Percentiles rank a stretch among this genome's conserved stretches.
Evolutionary conservation across 2,797 vertebrate species (phyloP).

Genomic region (Sciaenops ocellatus): DNA sequence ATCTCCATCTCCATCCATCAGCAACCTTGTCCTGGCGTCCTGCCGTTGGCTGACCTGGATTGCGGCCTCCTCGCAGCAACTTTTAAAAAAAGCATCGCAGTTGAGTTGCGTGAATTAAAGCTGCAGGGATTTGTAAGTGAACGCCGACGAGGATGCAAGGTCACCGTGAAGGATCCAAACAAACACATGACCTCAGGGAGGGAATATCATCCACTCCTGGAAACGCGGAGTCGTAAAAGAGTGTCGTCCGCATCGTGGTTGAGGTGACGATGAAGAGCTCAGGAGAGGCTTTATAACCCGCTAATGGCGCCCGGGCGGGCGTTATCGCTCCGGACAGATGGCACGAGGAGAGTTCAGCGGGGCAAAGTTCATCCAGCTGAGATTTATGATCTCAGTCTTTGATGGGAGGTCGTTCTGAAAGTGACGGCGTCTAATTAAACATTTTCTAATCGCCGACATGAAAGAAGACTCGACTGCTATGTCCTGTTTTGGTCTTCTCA

Average conservation of each 20-base stretch:
- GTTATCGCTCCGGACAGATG: conserved; percentile 80
- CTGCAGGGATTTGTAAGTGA: conserved; percentile 21
- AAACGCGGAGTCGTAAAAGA: conserved; percentile 70
- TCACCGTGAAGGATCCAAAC: conserved; percentile 15
- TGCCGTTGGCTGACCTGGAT: conserved; percentile 79
- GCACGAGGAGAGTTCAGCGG: conserved; percentile 57
- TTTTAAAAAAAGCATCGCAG: conserved; percentile 41
- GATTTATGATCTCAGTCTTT: no score
- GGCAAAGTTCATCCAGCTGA: conserved; percentile 46
- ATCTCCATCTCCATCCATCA: conserved; percentile 75
- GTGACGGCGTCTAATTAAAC: conserved; percentile 44
- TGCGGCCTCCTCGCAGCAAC: conserved; percentile 72
- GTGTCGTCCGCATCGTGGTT: conserved; percentile 57
- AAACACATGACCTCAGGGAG: conserved; percentile 20
- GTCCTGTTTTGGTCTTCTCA: conserved; percentile 37
- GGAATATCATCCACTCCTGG: conserved; percentile 68
- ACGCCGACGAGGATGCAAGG: conserved; percentile 13
- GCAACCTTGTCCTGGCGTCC: conserved; percentile 74
- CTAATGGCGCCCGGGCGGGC: conserved; percentile 69
- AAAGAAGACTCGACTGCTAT: conserved; percentile 20
- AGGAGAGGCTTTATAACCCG: conserved; percentile 71
- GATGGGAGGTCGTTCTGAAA: conserved; percentile 25
- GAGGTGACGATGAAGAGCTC: conserved; percentile 73
- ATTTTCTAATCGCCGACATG: conserved; percentile 36
- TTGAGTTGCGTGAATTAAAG: not conserved